A percentile compares a stretch with the other conserved stretches of the same genome.
Evolutionary conservation across 2,797 vertebrate species (phyloP).

Genomic region (Syngnathus acus): DNA sequence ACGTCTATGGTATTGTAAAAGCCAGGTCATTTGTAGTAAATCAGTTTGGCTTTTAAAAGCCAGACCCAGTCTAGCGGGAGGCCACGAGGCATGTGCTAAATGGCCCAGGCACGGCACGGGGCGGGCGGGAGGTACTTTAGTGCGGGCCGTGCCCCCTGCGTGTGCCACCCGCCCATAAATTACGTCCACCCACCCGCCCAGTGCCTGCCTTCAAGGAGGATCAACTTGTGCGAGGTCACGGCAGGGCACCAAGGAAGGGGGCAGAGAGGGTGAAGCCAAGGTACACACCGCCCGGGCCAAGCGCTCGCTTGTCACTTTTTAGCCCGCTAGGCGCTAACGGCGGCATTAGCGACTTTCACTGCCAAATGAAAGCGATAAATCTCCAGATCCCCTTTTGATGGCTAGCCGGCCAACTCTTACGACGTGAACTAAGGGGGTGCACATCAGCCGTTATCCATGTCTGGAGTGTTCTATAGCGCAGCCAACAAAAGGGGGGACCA

Average conservation of each 20-base stretch:
- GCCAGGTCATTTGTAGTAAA: constrained; percentile 30
- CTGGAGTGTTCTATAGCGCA: not conserved
- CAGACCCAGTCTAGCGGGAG: constrained; percentile 41
- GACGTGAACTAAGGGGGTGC: not conserved
- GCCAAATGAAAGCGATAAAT: constrained; percentile 9
- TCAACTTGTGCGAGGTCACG: constrained; percentile 41
- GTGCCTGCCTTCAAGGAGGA: constrained; percentile 61
- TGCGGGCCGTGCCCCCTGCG: constrained; percentile 59
- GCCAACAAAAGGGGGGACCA: not conserved
- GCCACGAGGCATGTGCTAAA: constrained; percentile 56
- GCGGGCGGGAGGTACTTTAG: constrained; percentile 45
- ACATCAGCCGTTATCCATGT: not conserved
- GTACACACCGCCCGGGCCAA: not conserved
- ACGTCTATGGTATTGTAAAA: constrained; percentile 26
- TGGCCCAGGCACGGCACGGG: constrained; percentile 43
- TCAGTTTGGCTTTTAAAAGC: constrained; percentile 22
- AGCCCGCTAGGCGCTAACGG: not conserved
- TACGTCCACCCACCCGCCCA: constrained; percentile 50
- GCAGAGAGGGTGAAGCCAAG: constrained; percentile 9
- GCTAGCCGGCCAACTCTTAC: not conserved
- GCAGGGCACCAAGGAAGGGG: constrained; percentile 44
- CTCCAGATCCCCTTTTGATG: not conserved
- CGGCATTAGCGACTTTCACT: not conserved
- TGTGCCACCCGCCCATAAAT: constrained; percentile 62
- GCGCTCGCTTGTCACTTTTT: not conserved